Base-by-base conservation (phyloP, 2,113 vertebrate genomes). In the Actenoides lindsayi region DNA sequence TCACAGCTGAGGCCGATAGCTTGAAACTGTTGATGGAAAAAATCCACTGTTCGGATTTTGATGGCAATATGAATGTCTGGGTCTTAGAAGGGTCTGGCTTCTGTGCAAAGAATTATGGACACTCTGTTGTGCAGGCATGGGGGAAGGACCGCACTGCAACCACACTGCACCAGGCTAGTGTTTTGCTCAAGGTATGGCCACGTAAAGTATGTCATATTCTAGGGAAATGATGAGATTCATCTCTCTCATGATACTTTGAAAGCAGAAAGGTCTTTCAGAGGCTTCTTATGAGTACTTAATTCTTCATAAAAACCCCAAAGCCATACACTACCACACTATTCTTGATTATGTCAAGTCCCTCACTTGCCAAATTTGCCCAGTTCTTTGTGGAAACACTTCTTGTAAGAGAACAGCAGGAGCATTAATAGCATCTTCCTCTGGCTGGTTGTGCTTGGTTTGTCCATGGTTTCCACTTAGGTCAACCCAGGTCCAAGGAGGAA, bases 11-110 rank as follows among this genome's bases (percentile, higher is more conserved):
- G 80, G 76, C 89, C 75, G 93, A 98, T 96, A 96, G 96, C 37
- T 28, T 59, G 33, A 79, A 97, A 95, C 91, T 81, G 94, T 89
- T 94, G 96, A 97, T 94, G 86, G 95, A 97, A 91, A 91, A 95
- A 94, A n/a, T 30, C 19, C 91, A 95, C 54, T 56, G 37, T 67
- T 89, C 89, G 33, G 79, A 80, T 89, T 94, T 87, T 86, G 91
- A 93, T 89, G 56, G 48, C 31, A 84, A 60, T 73, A 44, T 42
- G 80, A 87, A 67, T 63, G 76, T 70, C 83, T 79, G 81, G 48
- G 65, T 89, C 81, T 94, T 68, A 91, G 71, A 80, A 56, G 42
- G 35, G 51, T 65, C 75, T 94, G 89, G 50, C 83, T 94, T 89
- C 89, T 88, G 59, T 42, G 51, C 31, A 44, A 87, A 90, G 64